Percentiles rank a stretch among this genome's conserved stretches.
These are phyloP conservation scores for Malurus splendens DNA, from an alignment of 2,797 vertebrate species.

Conservation along the genomic window DNA sequence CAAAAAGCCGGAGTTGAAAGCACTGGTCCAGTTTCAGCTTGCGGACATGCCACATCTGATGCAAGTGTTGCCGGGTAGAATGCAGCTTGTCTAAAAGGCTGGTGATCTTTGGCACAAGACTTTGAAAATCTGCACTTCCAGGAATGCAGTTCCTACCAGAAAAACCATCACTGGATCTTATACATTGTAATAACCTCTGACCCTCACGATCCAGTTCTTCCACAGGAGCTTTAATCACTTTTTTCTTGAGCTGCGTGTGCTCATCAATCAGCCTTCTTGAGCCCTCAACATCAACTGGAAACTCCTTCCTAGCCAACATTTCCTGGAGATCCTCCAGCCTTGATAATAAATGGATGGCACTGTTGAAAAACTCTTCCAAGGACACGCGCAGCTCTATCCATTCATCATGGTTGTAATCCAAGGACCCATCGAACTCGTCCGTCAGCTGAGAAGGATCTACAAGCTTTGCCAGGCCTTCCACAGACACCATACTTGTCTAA, in stretches of 20 bases:
- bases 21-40: slow-evolving; percentile 98
- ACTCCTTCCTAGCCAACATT: slow-evolving; percentile 92
- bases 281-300: slow-evolving; percentile 94
- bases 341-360: slow-evolving; percentile 88
- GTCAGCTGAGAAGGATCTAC: slow-evolving; percentile 98
- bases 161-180: slow-evolving; percentile 92
- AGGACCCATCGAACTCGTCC: slow-evolving; percentile 94
- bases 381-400: slow-evolving; percentile 95
- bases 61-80: slow-evolving; percentile 92
- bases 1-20: slow-evolving; percentile 95
- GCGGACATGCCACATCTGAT: slow-evolving; percentile 96
- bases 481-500: slow-evolving; percentile 97
- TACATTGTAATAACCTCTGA: slow-evolving; percentile 91
- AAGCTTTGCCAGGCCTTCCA: slow-evolving; percentile 92
- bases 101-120: slow-evolving; percentile 95
- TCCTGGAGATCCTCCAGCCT: slow-evolving; percentile 96
- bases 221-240: slow-evolving; percentile 93
- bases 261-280: slow-evolving; percentile 93
- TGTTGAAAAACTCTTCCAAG: slow-evolving; percentile 94
- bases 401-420: slow-evolving; percentile 97
- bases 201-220: slow-evolving; percentile 95
- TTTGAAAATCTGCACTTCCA: slow-evolving; percentile 96
- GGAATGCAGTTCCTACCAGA: slow-evolving; percentile 96
- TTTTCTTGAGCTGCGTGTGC: slow-evolving; percentile 95
- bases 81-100: slow-evolving; percentile 96